Percentiles rank a stretch among this genome's conserved stretches.
Evolutionary conservation across 37 sponge, comb jelly and placozoan species (phyloP).

Genomic region (Crambe crambe): DNA sequence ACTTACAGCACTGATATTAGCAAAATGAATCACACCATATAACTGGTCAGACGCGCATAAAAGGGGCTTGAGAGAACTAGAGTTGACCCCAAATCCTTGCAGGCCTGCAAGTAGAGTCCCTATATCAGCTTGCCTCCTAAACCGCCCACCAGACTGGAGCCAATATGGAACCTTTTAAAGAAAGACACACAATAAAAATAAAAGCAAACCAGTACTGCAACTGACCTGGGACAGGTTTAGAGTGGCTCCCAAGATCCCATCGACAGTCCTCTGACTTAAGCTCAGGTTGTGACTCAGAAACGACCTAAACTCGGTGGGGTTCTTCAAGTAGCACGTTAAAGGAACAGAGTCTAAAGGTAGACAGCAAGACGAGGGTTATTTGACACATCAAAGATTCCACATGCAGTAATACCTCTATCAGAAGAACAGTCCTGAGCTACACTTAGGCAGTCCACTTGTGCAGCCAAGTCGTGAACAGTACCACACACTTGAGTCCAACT

Average conservation of each 20-base stretch:
- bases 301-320: slow-evolving; percentile 5
- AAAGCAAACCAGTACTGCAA: background rate
- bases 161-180: too few relatives aligned
- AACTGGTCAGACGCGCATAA: background rate
- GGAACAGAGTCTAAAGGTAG: slow-evolving; percentile 19
- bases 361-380: too few relatives aligned
- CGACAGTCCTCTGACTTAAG: background rate
- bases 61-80: background rate
- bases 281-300: slow-evolving; percentile 9
- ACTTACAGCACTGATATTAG: background rate
- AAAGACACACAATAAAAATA: background rate
- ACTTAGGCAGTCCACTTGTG: background rate
- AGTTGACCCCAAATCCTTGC: background rate
- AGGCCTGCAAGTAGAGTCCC: background rate
- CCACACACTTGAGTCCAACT: slow-evolving; percentile 21
- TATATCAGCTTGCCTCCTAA: background rate
- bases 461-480: background rate
- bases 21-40: background rate
- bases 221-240: slow-evolving; percentile 8
- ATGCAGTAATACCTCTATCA: background rate
- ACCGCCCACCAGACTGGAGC: too few relatives aligned
- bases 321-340: slow-evolving; percentile 14
- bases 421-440: background rate
- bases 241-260: slow-evolving; percentile 18
- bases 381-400: too few relatives aligned